Conservation (phyloP, 2,113 vertebrate genomes). For the Okapia johnstoni region DNA sequence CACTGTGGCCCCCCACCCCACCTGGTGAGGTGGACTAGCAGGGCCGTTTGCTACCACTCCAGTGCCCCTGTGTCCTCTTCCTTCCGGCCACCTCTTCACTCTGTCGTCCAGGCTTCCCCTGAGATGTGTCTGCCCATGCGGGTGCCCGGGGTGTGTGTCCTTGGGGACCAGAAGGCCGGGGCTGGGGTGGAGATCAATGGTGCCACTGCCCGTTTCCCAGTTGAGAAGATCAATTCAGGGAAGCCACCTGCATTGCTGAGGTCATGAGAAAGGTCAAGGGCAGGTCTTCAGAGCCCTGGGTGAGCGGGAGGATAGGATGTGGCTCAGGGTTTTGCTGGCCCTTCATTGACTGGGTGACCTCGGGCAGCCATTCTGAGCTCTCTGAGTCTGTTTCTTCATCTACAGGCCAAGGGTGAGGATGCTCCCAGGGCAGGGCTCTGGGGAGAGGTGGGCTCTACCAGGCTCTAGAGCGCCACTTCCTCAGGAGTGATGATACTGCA, state of each 20-base stretch:
- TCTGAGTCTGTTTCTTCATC: rapidly evolving
- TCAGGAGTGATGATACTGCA: rapidly evolving
- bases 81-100: rapidly evolving
- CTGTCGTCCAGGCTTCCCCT: not conserved
- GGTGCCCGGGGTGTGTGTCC: rapidly evolving
- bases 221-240: not conserved
- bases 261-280: not conserved
- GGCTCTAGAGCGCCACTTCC: not conserved
- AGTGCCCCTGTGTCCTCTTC: rapidly evolving
- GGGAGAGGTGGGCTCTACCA: too few relatives aligned
- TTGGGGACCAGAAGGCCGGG: not conserved
- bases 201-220: rapidly evolving
- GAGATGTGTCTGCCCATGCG: rapidly evolving
- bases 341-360: rapidly evolving
- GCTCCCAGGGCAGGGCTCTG: not conserved
- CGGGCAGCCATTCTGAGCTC: rapidly evolving
- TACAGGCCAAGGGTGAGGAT: rapidly evolving
- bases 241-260: not conserved
- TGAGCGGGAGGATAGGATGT: rapidly evolving
- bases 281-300: rapidly evolving
- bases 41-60: rapidly evolving
- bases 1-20: rapidly evolving
- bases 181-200: not conserved
- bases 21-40: rapidly evolving
- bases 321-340: rapidly evolving